Evolutionary conservation across 1,140 invertebrate genomes (phyloP).

Genomic region (Fragariocoptes setiger): DNA sequence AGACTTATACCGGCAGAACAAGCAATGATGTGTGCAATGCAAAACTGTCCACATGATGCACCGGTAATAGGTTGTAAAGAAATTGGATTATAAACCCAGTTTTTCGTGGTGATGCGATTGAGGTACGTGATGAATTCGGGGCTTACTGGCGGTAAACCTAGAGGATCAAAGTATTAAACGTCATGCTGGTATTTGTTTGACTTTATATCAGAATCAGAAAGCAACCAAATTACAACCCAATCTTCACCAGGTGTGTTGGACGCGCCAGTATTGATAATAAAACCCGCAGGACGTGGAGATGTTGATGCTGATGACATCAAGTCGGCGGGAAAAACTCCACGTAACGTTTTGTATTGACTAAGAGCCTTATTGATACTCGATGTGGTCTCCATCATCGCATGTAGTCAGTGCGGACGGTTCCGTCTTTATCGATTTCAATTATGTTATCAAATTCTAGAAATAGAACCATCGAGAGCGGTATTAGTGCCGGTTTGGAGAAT

Average conservation of each 20-base stretch:
- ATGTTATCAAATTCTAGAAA: slow-evolving; percentile 9
- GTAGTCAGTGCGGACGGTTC: slow-evolving; percentile 6
- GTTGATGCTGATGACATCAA: not conserved
- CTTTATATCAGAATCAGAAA: too few relatives aligned
- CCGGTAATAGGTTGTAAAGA: not conserved
- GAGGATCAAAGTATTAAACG: slow-evolving; percentile 5
- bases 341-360: not conserved
- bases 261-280: not conserved
- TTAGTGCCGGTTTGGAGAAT: not conserved
- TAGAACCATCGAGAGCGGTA: not conserved
- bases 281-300: not conserved
- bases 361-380: slow-evolving; percentile 1
- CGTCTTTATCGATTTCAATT: slow-evolving; percentile 6
- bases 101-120: not conserved
- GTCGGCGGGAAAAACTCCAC: slow-evolving; percentile 1
- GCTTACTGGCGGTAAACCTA: slow-evolving; percentile 1
- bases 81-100: not conserved
- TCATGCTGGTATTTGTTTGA: too few relatives aligned
- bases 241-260: slow-evolving; percentile 1
- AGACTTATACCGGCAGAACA: not conserved
- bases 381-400: not conserved
- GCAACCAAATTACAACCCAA: slow-evolving; percentile 8
- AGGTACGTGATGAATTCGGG: not conserved
- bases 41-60: not conserved
- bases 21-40: not conserved